Base-by-base conservation (phyloP, 2,113 vertebrate species). In the Diphyllodes magnificus region DNA sequence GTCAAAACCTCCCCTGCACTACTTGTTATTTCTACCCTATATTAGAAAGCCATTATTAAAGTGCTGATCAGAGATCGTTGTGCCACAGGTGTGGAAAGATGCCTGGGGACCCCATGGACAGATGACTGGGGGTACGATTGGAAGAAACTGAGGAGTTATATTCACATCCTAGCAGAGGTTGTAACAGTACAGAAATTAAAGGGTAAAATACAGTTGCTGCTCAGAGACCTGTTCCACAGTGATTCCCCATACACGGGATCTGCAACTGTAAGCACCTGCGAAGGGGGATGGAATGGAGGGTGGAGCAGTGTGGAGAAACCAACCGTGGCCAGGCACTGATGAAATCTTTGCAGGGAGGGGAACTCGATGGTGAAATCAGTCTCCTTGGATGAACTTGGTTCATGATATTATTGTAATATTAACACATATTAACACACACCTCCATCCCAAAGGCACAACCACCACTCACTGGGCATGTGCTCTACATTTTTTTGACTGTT, bases 41-140 rank as follows among this genome's bases (percentile, higher is more conserved):
- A 53, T 18, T 56, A 68, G 63, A 79, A 49, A 39, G 5, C 8
- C 8, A 20, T 63, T 76, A 15, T 51, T 57, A n/a, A 72, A 40
- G 6, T 53, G 69, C n/a, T 42, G 60, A 30, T 68, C 40, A 57
- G 28, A 76, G 5, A 49, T 47, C 19, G 20, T 10, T 27, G 39
- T 80, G 24, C 11, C 31, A 30, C 28, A 24, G 8, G 10, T 27
- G 31, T 44, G 61, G 37, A 18, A 59, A 42, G 37, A 7, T 42
- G 31, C 8, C 51, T 31, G 31, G 13, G 14, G 5, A 50, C 51
- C 7, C 44, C 61, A 25, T 0, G 9, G 25, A 6, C 13, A 42
- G 51, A 59, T 22, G 24, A 4, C 37, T 59, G 53, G 11, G 11
- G 22, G 12, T 33, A 44, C 3, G 8, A 2, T 0, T 51, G 54